Evolutionary conservation across 64 coral and sea anemone species (phyloP).

Genomic region (Stylophora pistillata): DNA sequence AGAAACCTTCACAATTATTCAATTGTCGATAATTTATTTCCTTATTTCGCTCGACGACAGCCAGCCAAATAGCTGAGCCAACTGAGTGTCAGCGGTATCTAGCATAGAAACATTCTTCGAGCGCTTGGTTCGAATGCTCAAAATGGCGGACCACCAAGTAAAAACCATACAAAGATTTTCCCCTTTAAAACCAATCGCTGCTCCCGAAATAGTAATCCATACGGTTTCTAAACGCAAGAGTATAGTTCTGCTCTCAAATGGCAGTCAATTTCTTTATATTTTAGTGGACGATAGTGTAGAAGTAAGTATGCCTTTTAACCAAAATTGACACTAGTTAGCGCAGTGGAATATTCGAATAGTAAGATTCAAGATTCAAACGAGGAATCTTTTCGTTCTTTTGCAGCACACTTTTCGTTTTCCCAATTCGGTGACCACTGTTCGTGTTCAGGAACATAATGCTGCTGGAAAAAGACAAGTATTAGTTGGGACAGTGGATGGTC

Average conservation of each 20-base stretch:
- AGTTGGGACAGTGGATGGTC: conserved; percentile 7
- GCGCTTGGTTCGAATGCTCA: conserved; percentile 21
- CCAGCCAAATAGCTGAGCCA: not conserved
- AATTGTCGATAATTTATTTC: conserved; percentile 23
- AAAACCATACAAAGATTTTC: conserved; percentile 38
- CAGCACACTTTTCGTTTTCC: conserved; percentile 37
- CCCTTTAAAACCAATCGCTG: not conserved
- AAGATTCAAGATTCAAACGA: too few species aligned
- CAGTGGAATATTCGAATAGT: too few species aligned
- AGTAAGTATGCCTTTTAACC: not conserved
- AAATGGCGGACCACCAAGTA: conserved; percentile 16
- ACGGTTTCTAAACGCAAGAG: not conserved
- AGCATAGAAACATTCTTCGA: not conserved
- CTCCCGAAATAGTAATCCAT: not conserved
- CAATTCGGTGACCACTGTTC: not conserved
- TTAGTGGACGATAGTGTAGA: not conserved
- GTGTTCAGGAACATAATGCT: not conserved
- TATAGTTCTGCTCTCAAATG: conserved; percentile 15
- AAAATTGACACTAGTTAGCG: too few species aligned
- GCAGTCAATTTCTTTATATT: conserved; percentile 19
- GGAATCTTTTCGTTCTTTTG: not conserved
- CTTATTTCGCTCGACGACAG: not conserved
- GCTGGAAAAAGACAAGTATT: conserved; percentile 9
- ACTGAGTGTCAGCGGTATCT: not conserved
- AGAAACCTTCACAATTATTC: not conserved